phyloP scores from a whole-genome alignment of 2,888 invertebrate species.

The Azorinus chamasolen region DNA sequence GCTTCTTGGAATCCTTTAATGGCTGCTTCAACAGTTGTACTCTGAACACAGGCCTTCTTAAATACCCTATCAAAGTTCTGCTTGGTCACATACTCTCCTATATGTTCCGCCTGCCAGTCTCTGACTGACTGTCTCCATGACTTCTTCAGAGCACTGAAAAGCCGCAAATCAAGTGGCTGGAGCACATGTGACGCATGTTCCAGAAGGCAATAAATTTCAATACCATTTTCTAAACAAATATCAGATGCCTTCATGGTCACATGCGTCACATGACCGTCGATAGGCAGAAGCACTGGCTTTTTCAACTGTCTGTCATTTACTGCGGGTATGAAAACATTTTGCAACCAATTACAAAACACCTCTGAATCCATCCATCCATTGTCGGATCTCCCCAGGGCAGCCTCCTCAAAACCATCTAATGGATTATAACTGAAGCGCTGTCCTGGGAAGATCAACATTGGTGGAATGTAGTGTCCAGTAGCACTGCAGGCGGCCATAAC shows the following conservation, averaged over 20 bases:
- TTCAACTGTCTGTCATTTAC: constrained; percentile 13
- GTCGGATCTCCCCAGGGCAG: constrained; percentile 23
- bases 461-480: constrained; percentile 19
- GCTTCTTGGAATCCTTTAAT: constrained; percentile 33
- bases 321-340: constrained; percentile 28
- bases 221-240: constrained; percentile 28
- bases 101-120: constrained; percentile 29
- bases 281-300: constrained; percentile 30
- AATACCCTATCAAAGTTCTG: constrained; percentile 43
- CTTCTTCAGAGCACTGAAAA: constrained; percentile 48
- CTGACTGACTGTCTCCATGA: constrained; percentile 39
- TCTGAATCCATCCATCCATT: constrained; percentile 36
- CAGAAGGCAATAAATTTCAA: constrained; percentile 48
- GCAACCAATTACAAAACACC: constrained; percentile 28
- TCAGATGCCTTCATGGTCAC: constrained; percentile 31
- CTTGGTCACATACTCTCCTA: constrained; percentile 36
- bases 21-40: constrained; percentile 38
- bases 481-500: constrained; percentile 22
- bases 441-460: constrained; percentile 33
- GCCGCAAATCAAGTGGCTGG: constrained; percentile 53
- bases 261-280: constrained; percentile 59
- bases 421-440: constrained; percentile 30
- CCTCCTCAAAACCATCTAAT: constrained; percentile 31
- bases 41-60: constrained; percentile 31
- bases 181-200: constrained; percentile 51